phyloP scores from a whole-genome alignment of 2,888 invertebrate species.

The Chironomus tentans region DNA sequence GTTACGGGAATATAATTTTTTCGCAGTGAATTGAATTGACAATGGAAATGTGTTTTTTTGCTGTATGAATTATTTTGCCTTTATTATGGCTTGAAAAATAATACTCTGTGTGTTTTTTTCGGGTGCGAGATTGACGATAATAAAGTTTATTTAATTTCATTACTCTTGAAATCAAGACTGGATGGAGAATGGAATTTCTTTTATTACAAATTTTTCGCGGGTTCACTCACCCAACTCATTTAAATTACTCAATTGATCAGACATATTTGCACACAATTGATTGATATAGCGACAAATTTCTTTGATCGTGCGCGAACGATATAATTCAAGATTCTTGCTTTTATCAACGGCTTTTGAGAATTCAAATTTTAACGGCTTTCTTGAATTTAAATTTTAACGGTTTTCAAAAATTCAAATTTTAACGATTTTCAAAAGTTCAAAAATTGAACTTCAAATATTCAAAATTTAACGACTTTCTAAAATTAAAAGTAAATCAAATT shows the following conservation, averaged over 20 bases:
- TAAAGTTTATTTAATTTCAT: not conserved
- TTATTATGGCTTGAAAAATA: not conserved
- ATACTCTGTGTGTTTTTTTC: not conserved
- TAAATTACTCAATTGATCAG: not conserved
- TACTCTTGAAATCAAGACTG: not conserved
- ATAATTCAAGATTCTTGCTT: too few relatives aligned
- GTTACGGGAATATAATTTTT: slow-evolving; percentile 20
- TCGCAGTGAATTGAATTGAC: not conserved
- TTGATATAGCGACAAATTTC: too few relatives aligned
- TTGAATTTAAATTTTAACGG: too few relatives aligned
- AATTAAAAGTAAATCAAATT: too few relatives aligned
- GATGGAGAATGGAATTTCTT: not conserved
- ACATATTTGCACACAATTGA: not conserved
- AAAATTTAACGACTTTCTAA: too few relatives aligned
- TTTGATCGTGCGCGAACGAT: too few relatives aligned
- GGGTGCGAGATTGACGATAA: slow-evolving; percentile 4
- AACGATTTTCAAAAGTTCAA: too few relatives aligned
- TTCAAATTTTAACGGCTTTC: too few relatives aligned
- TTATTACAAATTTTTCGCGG: not conserved
- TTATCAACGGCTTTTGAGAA: too few relatives aligned
- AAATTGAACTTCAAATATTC: too few relatives aligned
- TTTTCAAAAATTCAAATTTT: too few relatives aligned
- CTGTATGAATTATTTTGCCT: not conserved
- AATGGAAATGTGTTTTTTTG: not conserved
- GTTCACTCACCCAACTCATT: slow-evolving; percentile 17